These are phyloP conservation scores for Lampris incognitus DNA, from an alignment of 2,113 vertebrate genomes.

Conservation along the genomic window DNA sequence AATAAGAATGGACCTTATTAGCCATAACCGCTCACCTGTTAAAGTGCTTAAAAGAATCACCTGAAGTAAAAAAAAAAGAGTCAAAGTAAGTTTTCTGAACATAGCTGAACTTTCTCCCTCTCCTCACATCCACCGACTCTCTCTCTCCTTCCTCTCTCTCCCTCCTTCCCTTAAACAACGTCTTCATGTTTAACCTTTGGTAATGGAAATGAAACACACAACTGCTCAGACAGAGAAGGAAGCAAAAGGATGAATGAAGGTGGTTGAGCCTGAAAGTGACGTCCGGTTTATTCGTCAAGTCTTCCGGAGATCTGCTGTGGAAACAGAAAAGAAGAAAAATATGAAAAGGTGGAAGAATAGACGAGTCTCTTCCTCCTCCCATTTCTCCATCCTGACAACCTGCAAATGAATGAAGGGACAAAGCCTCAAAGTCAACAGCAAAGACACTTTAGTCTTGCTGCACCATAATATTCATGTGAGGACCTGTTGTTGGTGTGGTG, in stretches of 20 bases:
- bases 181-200: background rate
- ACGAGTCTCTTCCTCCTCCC: too few species aligned
- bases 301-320: background rate
- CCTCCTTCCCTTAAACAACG: background rate
- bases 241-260: constrained; percentile 22
- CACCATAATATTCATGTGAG: too few species aligned
- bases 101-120: too few species aligned
- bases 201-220: constrained; percentile 17
- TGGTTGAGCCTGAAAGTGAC: constrained; percentile 17
- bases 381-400: too few species aligned
- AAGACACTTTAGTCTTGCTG: too few species aligned
- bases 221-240: constrained; percentile 5
- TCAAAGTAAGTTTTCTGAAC: too few species aligned
- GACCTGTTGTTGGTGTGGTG: too few species aligned
- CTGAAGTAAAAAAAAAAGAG: constrained; percentile 7
- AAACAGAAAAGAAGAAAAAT: too few species aligned
- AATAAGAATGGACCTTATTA: constrained; percentile 15
- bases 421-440: too few species aligned
- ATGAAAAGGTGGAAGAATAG: too few species aligned
- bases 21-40: constrained; percentile 45
- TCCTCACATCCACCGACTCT: background rate
- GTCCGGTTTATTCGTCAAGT: constrained; percentile 16
- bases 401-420: too few species aligned
- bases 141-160: background rate
- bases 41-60: constrained; percentile 65